Base-by-base conservation (phyloP, 2,888 invertebrate genomes). In the Siphlonurus alternatus region DNA sequence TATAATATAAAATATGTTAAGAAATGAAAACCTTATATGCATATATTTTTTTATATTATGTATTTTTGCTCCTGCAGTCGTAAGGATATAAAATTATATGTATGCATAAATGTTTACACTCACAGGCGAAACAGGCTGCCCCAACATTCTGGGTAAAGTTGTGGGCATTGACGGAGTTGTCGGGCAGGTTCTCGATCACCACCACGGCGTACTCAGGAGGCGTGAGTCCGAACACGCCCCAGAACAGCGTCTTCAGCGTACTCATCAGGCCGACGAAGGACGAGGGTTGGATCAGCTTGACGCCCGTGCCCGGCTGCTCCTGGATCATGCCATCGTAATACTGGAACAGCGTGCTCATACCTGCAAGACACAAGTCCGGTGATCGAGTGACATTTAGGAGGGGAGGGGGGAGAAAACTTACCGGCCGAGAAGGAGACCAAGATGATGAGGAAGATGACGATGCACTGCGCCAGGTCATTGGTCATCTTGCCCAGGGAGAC, bases 181-280 rank as follows among this genome's bases (percentile, higher is more conserved):
- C 76, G 0, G 79, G 78, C 23, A 80, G 71, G 71, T 85, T 85
- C 70, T 83, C 83, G 25, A 86, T 79, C 10, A 86, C 77, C 18
- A 86, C 83, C 68, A 84, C 83, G 0, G 83, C 85, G 25, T 82
- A 81, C 69, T 84, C 82, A 65, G 83, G 73, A 0, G 84, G 81
- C 0, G 83, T 79, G 83, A 85, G 83, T 69, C 84, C 84, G 69
- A 86, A 85, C 23, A 87, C 73, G 0, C 83, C 83, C 86, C 86
- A 87, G 72, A 86, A 87, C 63, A 86, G 77, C 0, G 85, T 85
- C 69, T 83, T 83, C 61, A 86, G 70, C 0, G 84, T 82, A 18
- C 80, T 76, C 2, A 74, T 67, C 59, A 85, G 78, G 69, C 81
- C 79, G 7, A 83, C 79, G 71, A 85, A 85, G 19, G 69, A 68